Percentiles rank a stretch among this genome's conserved stretches.
phyloP scores from a whole-genome alignment of 2,888 invertebrate genomes.

The Sturmia bella region DNA sequence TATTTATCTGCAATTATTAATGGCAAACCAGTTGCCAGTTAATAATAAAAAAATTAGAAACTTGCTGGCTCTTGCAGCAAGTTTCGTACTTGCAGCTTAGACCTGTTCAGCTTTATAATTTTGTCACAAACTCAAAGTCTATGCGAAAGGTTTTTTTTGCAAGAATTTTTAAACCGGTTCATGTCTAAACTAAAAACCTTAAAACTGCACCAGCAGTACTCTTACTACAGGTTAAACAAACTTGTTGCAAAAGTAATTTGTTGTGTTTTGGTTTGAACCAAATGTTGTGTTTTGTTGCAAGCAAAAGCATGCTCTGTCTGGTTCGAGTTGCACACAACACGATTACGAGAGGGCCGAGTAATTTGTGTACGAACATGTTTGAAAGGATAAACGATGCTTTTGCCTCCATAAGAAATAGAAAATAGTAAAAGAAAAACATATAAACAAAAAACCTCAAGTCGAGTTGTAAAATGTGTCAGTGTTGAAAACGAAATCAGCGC shows the following conservation, averaged over 20 bases:
- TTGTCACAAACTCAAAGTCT: no score
- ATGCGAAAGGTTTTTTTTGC: no score
- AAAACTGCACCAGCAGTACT: not conserved
- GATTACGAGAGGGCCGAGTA: constrained; percentile 4
- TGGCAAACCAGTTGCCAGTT: no score
- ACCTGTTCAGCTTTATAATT: no score
- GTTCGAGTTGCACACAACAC: not conserved
- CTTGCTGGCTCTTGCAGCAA: no score
- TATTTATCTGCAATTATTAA: no score
- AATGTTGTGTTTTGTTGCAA: constrained; percentile 56
- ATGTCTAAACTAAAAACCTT: not conserved
- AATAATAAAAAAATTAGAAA: no score
- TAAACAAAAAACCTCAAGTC: constrained; percentile 32
- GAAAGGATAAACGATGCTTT: not conserved
- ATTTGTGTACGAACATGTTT: not conserved
- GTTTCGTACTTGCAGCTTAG: no score
- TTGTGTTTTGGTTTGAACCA: constrained; percentile 43
- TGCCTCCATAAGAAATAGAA: not conserved
- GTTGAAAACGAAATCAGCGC: constrained; percentile 37
- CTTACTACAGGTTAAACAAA: not conserved
- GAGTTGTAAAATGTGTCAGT: constrained; percentile 38
- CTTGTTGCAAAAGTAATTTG: constrained; percentile 35
- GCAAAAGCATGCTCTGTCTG: not conserved
- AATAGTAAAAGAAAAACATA: constrained; percentile 4
- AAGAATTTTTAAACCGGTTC: not conserved